phyloP scores from a whole-genome alignment of 2,888 invertebrate species.

The Deilephila elpenor region DNA sequence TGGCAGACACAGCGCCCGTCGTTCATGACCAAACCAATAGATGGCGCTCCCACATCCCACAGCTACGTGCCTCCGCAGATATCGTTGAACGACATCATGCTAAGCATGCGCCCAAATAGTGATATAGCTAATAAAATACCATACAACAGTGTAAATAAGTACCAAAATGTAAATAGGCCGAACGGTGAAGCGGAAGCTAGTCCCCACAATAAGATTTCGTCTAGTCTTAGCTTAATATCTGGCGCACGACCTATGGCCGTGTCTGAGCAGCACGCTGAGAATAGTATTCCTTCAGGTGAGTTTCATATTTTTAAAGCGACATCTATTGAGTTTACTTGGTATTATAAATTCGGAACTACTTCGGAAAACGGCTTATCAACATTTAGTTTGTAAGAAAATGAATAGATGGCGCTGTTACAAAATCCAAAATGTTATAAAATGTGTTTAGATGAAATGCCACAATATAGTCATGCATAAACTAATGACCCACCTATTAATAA shows the following conservation, averaged over 20 bases:
- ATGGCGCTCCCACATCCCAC: constrained; percentile 76
- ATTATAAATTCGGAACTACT: neutral
- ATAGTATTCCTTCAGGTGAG: constrained; percentile 79
- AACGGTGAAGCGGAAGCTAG: constrained; percentile 79
- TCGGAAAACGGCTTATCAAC: neutral
- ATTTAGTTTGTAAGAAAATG: constrained; percentile 24
- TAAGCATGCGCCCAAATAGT: constrained; percentile 83
- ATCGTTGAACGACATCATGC: constrained; percentile 61
- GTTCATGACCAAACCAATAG: constrained; percentile 82
- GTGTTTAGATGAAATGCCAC: no score
- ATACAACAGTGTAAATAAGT: constrained; percentile 84
- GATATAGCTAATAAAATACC: constrained; percentile 84
- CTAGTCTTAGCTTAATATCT: constrained; percentile 82
- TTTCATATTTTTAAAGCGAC: constrained; percentile 3
- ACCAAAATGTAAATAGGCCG: constrained; percentile 84
- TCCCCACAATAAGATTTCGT: constrained; percentile 84
- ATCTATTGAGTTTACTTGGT: neutral
- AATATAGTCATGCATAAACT: no score
- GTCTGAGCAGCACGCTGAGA: constrained; percentile 77
- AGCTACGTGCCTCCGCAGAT: constrained; percentile 71
- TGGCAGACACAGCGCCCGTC: constrained; percentile 79
- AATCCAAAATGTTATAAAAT: neutral
- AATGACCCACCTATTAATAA: no score
- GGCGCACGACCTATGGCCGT: constrained; percentile 82
- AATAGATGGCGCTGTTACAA: constrained; percentile 45